phyloP scores from a whole-genome alignment of 2,888 invertebrate genomes.

The Chromoteleia sp. region DNA sequence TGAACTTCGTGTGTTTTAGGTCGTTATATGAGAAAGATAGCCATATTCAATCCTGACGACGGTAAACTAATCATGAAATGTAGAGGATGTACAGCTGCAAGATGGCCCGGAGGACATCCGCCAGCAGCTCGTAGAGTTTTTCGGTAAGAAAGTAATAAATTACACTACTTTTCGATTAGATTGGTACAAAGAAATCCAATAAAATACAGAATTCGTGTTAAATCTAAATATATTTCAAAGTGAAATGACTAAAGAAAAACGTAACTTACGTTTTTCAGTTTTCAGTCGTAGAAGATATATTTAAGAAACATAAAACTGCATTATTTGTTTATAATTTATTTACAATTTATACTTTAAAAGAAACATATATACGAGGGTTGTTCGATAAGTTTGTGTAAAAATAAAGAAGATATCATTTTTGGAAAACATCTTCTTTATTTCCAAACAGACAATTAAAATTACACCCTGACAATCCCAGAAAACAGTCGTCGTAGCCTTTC shows the following conservation, averaged over 20 bases:
- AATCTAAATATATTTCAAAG: conserved; percentile 35
- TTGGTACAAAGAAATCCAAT: conserved; percentile 40
- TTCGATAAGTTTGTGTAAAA: too few relatives aligned
- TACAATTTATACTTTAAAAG: too few relatives aligned
- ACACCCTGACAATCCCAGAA: too few relatives aligned
- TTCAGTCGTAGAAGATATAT: not conserved
- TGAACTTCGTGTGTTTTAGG: conserved; percentile 86
- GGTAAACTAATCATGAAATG: conserved; percentile 89
- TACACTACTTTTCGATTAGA: conserved; percentile 45
- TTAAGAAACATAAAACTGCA: too few relatives aligned
- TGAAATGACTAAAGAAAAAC: not conserved
- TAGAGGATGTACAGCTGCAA: conserved; percentile 88
- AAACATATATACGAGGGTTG: too few relatives aligned
- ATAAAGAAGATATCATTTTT: too few relatives aligned
- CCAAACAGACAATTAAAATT: too few relatives aligned
- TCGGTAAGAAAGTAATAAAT: conserved; percentile 74
- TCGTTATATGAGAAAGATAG: conserved; percentile 90
- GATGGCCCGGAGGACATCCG: conserved; percentile 92
- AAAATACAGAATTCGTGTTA: conserved; percentile 13
- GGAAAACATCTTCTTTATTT: too few relatives aligned
- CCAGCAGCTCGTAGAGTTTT: conserved; percentile 92
- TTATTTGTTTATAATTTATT: too few relatives aligned
- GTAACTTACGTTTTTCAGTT: not conserved
- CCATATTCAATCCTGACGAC: conserved; percentile 88
- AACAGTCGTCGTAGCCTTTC: too few relatives aligned